Conservation (phyloP, 2,113 vertebrate species). For the Sylvilagus bachmani region DNA sequence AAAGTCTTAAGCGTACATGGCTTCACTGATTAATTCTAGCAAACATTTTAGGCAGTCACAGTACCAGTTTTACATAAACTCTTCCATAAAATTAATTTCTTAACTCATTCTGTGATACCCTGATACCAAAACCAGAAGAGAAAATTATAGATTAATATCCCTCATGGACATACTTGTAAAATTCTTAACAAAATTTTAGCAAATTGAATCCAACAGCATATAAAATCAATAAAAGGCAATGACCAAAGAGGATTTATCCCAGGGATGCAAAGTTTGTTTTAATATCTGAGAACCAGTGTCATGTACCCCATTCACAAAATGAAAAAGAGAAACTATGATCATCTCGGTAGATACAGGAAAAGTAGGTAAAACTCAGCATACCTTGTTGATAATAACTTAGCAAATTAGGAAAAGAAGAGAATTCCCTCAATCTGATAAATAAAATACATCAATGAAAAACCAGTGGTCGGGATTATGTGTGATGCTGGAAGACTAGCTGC, state of each 20-base stretch:
- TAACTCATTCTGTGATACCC: not conserved
- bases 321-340: not conserved
- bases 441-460: not conserved
- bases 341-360: not conserved
- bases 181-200: too few species aligned
- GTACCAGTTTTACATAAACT: not conserved
- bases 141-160: too few species aligned
- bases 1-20: not conserved
- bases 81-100: not conserved
- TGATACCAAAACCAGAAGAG: not conserved
- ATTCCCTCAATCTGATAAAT: too few species aligned
- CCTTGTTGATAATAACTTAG: not conserved
- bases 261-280: not conserved
- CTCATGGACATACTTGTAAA: too few species aligned
- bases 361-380: not conserved
- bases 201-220: not conserved
- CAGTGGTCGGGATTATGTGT: not conserved
- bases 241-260: constrained; percentile 7
- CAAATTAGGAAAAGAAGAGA: not conserved
- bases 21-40: not conserved
- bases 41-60: constrained; percentile 7
- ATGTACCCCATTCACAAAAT: not conserved
- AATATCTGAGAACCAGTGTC: constrained; percentile 11
- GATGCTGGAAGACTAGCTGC: not conserved
- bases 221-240: not conserved